phyloP scores from a whole-genome alignment of 2,888 invertebrate species.

The Rhingia campestris region DNA sequence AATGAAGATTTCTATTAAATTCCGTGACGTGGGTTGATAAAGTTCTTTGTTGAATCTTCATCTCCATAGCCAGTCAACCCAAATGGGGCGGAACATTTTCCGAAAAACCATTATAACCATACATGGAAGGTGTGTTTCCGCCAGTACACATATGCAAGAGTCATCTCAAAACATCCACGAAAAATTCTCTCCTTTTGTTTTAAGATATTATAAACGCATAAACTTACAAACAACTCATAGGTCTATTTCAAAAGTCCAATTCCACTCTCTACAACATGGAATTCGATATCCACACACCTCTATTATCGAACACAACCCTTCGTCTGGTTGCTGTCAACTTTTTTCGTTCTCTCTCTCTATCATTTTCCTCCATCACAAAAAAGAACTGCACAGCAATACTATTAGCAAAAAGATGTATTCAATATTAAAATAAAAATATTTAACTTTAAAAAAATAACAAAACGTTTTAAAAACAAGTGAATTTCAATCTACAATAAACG shows the following conservation, averaged over 20 bases:
- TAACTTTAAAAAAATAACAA: slow-evolving; percentile 14
- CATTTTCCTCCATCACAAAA: slow-evolving; percentile 62
- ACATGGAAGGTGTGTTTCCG: too few species aligned
- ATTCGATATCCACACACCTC: slow-evolving; percentile 3
- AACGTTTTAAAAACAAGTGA: slow-evolving; percentile 47
- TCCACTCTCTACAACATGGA: not conserved
- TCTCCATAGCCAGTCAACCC: too few species aligned
- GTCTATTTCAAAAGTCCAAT: not conserved
- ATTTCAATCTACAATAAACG: slow-evolving; percentile 19
- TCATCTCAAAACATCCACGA: too few species aligned
- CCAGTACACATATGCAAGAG: too few species aligned
- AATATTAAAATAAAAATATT: slow-evolving; percentile 48
- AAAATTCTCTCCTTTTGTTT: too few species aligned
- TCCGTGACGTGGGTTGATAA: too few species aligned
- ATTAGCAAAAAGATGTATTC: slow-evolving; percentile 51
- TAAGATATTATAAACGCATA: too few species aligned
- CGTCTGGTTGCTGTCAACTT: slow-evolving; percentile 45
- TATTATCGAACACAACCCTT: slow-evolving; percentile 33
- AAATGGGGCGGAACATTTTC: too few species aligned
- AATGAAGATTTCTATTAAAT: too few species aligned
- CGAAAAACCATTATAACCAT: too few species aligned
- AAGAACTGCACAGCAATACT: slow-evolving; percentile 46
- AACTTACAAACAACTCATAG: not conserved
- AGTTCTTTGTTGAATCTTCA: too few species aligned
- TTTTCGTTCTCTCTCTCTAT: slow-evolving; percentile 31